Evolutionary conservation across 2,797 vertebrate species (phyloP).

Genomic region (Rhynchotus rufescens): DNA sequence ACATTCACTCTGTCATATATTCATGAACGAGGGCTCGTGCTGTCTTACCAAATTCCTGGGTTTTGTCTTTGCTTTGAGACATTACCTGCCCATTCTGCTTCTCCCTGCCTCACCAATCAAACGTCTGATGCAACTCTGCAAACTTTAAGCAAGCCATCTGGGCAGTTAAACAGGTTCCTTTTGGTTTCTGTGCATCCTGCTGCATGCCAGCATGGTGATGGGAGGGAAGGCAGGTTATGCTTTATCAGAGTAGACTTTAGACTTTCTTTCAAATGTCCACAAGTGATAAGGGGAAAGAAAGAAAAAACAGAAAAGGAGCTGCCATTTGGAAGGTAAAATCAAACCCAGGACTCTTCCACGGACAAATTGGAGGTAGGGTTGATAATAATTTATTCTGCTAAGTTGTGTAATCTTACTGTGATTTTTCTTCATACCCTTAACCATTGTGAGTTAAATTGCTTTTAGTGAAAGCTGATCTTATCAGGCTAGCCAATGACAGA

Average conservation of each 20-base stretch:
- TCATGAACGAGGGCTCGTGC: background rate
- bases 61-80: background rate
- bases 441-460: background rate
- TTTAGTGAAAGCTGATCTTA: background rate
- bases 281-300: background rate
- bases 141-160: background rate
- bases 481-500: background rate
- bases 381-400: background rate
- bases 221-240: background rate
- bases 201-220: background rate
- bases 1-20: background rate
- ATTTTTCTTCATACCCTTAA: background rate
- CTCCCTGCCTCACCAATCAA: background rate
- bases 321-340: constrained; percentile 15
- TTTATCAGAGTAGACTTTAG: constrained; percentile 60
- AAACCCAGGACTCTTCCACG: background rate
- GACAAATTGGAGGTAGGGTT: constrained; percentile 29
- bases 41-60: background rate
- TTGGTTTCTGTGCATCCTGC: background rate
- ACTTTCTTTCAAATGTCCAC: constrained; percentile 35
- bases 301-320: constrained; percentile 8
- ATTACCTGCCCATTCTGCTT: background rate
- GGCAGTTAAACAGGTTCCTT: constrained; percentile 47
- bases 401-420: background rate
- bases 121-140: constrained; percentile 24